These are phyloP conservation scores for Pica pica DNA, from an alignment of 2,113 vertebrate species.

Conservation along the genomic window DNA sequence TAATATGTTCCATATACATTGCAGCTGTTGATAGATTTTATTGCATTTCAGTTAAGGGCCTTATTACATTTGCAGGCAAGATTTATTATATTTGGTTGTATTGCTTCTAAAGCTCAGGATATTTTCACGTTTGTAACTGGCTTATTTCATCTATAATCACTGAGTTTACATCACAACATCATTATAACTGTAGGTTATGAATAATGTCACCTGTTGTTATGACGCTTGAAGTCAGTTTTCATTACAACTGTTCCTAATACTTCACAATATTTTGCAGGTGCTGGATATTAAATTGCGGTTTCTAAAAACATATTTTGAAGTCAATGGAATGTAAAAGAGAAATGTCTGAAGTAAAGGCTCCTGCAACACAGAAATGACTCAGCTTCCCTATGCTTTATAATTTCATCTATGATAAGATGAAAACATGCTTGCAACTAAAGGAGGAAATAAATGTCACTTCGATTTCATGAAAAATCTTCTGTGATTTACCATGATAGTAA, in stretches of 20 bases:
- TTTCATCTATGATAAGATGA: not conserved
- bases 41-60: constrained; percentile 72
- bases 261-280: constrained; percentile 71
- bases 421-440: not conserved
- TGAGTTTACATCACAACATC: constrained; percentile 68
- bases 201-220: constrained; percentile 77
- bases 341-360: constrained; percentile 35
- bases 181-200: constrained; percentile 59
- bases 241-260: constrained; percentile 65
- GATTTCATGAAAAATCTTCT: not conserved
- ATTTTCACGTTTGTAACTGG: constrained; percentile 75
- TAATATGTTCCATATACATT: constrained; percentile 75
- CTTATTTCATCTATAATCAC: constrained; percentile 66
- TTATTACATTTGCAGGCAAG: constrained; percentile 73
- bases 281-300: constrained; percentile 59
- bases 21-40: constrained; percentile 81
- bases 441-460: not conserved
- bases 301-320: constrained; percentile 58
- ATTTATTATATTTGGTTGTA: constrained; percentile 77
- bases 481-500: not conserved
- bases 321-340: constrained; percentile 14
- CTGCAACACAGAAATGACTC: not conserved
- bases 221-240: constrained; percentile 68
- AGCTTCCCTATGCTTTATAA: not conserved
- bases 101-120: constrained; percentile 69